Evolutionary conservation across 1,140 invertebrate species (phyloP), one percentile per base, ranked within the genome.

Genomic region (Dreissena polymorpha): DNA sequence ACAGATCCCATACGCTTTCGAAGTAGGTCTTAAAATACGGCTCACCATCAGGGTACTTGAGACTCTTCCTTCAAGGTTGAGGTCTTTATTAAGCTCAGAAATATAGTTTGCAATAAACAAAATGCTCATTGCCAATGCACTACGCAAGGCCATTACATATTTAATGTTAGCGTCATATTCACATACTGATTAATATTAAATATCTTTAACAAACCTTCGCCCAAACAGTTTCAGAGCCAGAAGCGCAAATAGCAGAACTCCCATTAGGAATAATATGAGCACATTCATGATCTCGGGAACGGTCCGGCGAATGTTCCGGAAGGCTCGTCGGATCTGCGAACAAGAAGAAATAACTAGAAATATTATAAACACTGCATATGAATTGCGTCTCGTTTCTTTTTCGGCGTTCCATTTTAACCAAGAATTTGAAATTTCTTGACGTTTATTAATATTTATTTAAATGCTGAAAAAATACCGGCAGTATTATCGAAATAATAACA

Each of bases 231-330:
- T 94, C 13, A 93, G 88, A 55, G 91, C 94, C 84, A 94, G 92
- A n/a, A 94, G 87, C 10, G 93, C 90, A 92, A 94, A 94, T 51
- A 94, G 88, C 25, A 91, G 86, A 25, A 94, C 89, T 81, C 92
- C 93, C 21, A 94, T 88, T 69, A 94, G 89, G 85, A 94, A 94
- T 49, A 94, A 86, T 68, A 94, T 87, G 5, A 94, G 89, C 3
- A 94, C 93, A 88, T 94, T 93, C 57, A 93, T 53, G 65, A 94
- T 93, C 73, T 94, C 94, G 27, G 94, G 93, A 63, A 94, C 86
- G 8, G 94, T 94, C 64, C 93, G 88, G 18, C 94, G 89, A 63
- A 94, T 94, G 86, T 94, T 94, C 65, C 94, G 87, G 85, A 94
- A 94, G 1, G 94, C 93, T 84, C 94, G 86, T 10, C 94, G 89